Conservation (phyloP, 1,140 invertebrate genomes). For the Agrypnia vestita region DNA sequence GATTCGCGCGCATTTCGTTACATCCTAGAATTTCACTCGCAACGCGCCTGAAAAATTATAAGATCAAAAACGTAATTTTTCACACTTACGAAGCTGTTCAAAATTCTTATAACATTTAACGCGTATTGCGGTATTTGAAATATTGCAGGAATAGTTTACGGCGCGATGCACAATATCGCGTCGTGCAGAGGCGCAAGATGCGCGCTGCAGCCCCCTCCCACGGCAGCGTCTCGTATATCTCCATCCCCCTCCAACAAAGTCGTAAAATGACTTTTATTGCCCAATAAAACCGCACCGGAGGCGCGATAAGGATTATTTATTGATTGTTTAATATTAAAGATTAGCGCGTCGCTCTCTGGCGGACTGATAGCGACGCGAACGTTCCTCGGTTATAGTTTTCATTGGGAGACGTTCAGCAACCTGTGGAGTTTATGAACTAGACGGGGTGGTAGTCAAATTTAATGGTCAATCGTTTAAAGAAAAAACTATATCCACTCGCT, state of each 20-base stretch:
- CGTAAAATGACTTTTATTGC: conserved; percentile 53
- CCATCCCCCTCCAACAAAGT: conserved; percentile 21
- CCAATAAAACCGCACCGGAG: conserved; percentile 53
- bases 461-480: no score
- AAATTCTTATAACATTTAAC: no score
- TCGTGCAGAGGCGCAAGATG: conserved; percentile 1
- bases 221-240: conserved; percentile 14
- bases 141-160: neutral
- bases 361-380: conserved; percentile 30
- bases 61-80: no score
- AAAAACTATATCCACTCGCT: no score
- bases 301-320: conserved; percentile 57
- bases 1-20: no score
- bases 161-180: neutral
- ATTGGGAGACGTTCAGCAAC: conserved; percentile 23
- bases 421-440: conserved; percentile 20
- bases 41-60: no score
- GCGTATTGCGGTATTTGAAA: no score
- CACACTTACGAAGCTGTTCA: no score
- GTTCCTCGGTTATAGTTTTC: conserved; percentile 6
- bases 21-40: no score
- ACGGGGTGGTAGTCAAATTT: no score
- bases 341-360: conserved; percentile 32
- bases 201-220: neutral
- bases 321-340: conserved; percentile 57